A percentile compares a stretch with the other conserved stretches of the same genome.
Conservation (phyloP, 2,113 vertebrate genomes). For the Ammodytes marinus region DNA sequence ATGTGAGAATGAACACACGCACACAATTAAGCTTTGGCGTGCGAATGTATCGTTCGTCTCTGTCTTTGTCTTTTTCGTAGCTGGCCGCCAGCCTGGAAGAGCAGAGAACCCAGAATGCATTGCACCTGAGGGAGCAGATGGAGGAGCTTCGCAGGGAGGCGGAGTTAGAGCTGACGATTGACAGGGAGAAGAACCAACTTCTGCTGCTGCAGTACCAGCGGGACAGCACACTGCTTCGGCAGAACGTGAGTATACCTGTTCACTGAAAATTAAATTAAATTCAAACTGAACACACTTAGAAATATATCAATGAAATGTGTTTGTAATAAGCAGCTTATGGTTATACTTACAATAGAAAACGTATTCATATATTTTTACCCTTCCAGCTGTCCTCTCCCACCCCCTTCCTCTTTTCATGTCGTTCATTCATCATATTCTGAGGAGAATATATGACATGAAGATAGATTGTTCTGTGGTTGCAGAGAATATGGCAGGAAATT, state of each 20-base stretch:
- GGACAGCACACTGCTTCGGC: constrained; percentile 83
- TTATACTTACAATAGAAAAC: background rate
- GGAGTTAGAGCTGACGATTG: constrained; percentile 83
- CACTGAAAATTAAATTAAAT: background rate
- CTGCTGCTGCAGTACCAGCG: constrained; percentile 83
- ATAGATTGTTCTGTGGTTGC: constrained; percentile 2
- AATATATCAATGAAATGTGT: background rate
- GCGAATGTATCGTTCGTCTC: background rate
- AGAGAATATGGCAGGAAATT: constrained; percentile 5
- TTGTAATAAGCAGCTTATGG: background rate
- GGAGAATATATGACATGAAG: background rate
- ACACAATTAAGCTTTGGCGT: background rate
- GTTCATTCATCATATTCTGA: background rate
- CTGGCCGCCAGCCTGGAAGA: constrained; percentile 81
- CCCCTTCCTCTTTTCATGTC: background rate
- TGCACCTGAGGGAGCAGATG: constrained; percentile 80
- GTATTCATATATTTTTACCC: background rate
- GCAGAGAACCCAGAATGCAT: constrained; percentile 77
- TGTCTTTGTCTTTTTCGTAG: constrained; percentile 73
- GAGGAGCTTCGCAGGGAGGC: constrained; percentile 83
- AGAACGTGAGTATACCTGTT: constrained; percentile 78
- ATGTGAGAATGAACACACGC: constrained; percentile 11
- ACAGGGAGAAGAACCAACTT: constrained; percentile 88
- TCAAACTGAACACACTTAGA: background rate
- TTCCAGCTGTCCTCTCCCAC: background rate